Evolutionary conservation across 2,797 vertebrate genomes (phyloP).

Genomic region (Astyanax mexicanus): DNA sequence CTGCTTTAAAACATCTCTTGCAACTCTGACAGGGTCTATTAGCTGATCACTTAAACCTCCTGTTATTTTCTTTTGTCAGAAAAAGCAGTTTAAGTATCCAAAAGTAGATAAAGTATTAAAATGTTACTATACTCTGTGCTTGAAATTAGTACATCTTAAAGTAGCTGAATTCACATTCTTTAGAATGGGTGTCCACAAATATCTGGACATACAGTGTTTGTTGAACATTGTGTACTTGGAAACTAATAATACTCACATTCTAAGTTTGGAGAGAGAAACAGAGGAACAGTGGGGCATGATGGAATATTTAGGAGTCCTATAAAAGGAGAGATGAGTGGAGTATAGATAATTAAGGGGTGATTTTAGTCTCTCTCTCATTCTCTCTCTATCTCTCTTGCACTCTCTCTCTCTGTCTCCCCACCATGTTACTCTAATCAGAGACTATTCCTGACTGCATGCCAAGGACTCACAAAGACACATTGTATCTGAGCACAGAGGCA

Average conservation of each 20-base stretch:
- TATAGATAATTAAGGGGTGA: constrained; percentile 29
- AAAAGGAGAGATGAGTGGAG: constrained; percentile 33
- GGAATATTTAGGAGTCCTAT: constrained; percentile 33
- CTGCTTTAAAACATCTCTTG: too few species aligned
- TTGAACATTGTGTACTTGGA: not conserved
- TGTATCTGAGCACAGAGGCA: constrained; percentile 71
- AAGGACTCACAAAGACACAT: constrained; percentile 78
- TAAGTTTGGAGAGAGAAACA: not conserved
- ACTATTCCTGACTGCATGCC: constrained; percentile 66
- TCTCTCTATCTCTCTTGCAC: not conserved
- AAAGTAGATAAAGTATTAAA: too few species aligned
- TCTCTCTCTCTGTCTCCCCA: constrained; percentile 27
- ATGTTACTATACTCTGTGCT: too few species aligned
- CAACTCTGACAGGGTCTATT: too few species aligned
- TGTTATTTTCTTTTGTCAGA: too few species aligned
- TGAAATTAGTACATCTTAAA: too few species aligned
- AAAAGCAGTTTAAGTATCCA: too few species aligned
- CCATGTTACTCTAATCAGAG: constrained; percentile 46
- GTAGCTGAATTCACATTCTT: too few species aligned
- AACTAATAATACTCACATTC: not conserved
- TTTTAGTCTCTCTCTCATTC: not conserved
- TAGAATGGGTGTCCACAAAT: too few species aligned
- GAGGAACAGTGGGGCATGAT: not conserved
- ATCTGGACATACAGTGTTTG: too few species aligned
- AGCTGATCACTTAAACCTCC: too few species aligned